Conservation (phyloP, 2,797 vertebrate genomes). For the Acanthis flammea region DNA sequence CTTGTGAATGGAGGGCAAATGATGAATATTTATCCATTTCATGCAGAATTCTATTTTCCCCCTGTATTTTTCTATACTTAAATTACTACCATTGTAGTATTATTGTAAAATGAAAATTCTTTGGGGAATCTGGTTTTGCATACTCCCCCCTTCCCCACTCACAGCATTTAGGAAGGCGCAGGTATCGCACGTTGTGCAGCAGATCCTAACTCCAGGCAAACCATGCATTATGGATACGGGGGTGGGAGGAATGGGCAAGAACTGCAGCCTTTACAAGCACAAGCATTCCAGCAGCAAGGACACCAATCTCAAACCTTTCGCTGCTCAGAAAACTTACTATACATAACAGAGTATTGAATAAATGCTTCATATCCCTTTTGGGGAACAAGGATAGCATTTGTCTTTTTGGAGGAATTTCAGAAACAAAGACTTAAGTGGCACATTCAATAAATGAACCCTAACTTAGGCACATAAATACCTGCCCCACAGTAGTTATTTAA, state of each 20-base stretch:
- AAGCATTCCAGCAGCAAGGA: constrained; percentile 25
- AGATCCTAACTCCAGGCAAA: constrained; percentile 49
- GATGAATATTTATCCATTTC: constrained; percentile 58
- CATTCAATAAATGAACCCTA: not conserved
- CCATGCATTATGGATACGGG: constrained; percentile 35
- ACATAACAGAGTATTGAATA: not conserved
- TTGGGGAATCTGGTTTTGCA: not conserved
- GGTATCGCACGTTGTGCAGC: not conserved
- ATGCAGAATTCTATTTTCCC: constrained; percentile 31
- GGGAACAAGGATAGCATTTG: not conserved
- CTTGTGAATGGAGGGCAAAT: constrained; percentile 52
- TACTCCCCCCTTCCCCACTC: not conserved
- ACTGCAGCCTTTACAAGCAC: constrained; percentile 27
- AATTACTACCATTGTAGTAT: constrained; percentile 37
- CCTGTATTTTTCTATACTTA: constrained; percentile 40
- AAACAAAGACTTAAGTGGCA: not conserved
- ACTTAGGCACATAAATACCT: not conserved
- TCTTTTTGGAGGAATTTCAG: not conserved
- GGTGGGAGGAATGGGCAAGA: constrained; percentile 16
- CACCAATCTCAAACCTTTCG: not conserved
- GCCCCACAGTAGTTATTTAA: not conserved
- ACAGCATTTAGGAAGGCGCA: not conserved
- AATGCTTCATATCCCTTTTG: not conserved
- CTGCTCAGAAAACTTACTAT: not conserved
- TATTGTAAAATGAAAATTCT: constrained; percentile 15